These are phyloP conservation scores for Drosophila nigrodunni DNA, from an alignment of 1,140 invertebrate genomes.

Conservation along the genomic window DNA sequence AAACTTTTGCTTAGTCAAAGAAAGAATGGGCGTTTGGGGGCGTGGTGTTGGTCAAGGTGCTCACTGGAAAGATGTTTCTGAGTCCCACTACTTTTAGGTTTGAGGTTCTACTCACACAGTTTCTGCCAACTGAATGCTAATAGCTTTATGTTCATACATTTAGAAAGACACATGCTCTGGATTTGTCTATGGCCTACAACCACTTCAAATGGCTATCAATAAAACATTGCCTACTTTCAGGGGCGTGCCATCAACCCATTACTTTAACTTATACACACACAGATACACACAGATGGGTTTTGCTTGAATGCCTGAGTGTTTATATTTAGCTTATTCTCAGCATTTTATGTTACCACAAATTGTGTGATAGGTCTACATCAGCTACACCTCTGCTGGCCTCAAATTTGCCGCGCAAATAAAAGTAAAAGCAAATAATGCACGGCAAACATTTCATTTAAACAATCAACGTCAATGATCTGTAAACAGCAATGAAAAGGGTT, in stretches of 20 bases:
- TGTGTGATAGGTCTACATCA: slow-evolving; percentile 16
- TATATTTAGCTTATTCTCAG: slow-evolving; percentile 70
- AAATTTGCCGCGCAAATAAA: slow-evolving; percentile 64
- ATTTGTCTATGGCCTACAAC: slow-evolving; percentile 18
- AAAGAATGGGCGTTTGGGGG: slow-evolving; percentile 28
- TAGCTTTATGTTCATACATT: slow-evolving; percentile 34
- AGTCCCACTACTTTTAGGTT: slow-evolving; percentile 5
- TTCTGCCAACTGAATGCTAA: slow-evolving; percentile 31
- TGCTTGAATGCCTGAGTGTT: slow-evolving; percentile 17
- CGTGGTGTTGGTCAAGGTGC: slow-evolving; percentile 15
- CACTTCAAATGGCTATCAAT: slow-evolving; percentile 64
- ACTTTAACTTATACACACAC: slow-evolving; percentile 30
- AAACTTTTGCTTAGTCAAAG: slow-evolving; percentile 21
- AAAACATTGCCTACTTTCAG: slow-evolving; percentile 69
- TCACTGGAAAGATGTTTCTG: background rate
- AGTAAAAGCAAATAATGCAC: slow-evolving; percentile 76
- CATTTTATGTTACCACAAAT: slow-evolving; percentile 63
- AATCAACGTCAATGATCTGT: slow-evolving; percentile 83
- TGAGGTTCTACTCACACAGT: background rate
- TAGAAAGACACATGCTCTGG: slow-evolving; percentile 38
- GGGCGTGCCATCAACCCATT: slow-evolving; percentile 46
- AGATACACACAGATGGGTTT: background rate
- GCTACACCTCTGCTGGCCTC: slow-evolving; percentile 26
- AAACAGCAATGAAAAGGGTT: slow-evolving; percentile 81
- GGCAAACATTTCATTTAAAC: slow-evolving; percentile 83